Base-by-base conservation (phyloP, 2,888 invertebrate species). In the Pachliopta kotzebuea region DNA sequence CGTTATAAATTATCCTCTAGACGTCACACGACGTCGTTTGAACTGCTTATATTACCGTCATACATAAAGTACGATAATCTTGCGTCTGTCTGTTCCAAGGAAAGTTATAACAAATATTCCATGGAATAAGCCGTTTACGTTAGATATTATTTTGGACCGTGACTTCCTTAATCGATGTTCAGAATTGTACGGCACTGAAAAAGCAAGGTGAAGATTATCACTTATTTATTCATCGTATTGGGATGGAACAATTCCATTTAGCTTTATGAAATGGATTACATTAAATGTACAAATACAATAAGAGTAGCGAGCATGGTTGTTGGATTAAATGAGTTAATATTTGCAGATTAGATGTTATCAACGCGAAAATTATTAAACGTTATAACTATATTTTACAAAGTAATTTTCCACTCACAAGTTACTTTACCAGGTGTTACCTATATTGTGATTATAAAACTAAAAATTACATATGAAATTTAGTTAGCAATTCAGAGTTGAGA, bases 21-120 rank as follows among this genome's bases (percentile, higher is more conserved):
- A 50, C 21, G 60, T 56, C 60, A 58, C 17, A 23, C 54, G 45
- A 23, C 24, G 58, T 49, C 49, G 49, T 63, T 59, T 23, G 31
- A 50, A 50, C 49, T 9, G 54, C 45, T 63, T 54, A 53, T 52
- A 31, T 49, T 31, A 26, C 54, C 17, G 57, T 57, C 57, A 57
- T 53, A 59, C 58, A 29, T 20, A 63, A 55, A 24, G 4, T 26
- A 45, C 45, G 31, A 62, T 49, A 61, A 61, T 45, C 29, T 55
- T 52, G 21, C 49, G 56, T 50, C 59, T 29, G 63, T 55, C 55
- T 31, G 55, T 56, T 60, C 24, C 26, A 50, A 37, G 17, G 56
- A 60, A 64, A 64, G 60, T 56, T 54, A 53, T 54, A 37, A 64
- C 64, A 56, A 54, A 58, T 45, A 45, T 58, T 29, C 23, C 2